phyloP scores from a whole-genome alignment of 2,113 vertebrate species.

The Chaetorhynchus papuensis region DNA sequence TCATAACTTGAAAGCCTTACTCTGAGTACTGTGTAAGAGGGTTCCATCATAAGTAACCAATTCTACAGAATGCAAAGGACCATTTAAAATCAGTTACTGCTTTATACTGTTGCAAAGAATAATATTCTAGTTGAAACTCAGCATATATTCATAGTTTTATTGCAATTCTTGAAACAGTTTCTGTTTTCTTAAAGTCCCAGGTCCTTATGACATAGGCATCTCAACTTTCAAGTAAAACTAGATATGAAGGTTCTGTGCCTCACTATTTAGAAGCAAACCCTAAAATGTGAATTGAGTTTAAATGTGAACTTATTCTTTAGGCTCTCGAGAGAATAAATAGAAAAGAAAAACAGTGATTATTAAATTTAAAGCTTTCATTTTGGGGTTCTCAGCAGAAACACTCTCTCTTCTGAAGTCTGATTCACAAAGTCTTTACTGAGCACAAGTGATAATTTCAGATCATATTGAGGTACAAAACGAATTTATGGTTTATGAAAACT shows the following conservation, averaged over 20 bases:
- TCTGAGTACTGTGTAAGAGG: not conserved
- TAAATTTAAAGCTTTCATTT: not conserved
- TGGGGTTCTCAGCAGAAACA: not conserved
- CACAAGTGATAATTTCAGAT: not conserved
- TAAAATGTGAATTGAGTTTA: not conserved
- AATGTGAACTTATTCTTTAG: not conserved
- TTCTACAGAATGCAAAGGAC: not conserved
- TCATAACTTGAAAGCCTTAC: not conserved
- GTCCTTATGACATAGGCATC: not conserved
- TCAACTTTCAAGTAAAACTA: conserved; percentile 9
- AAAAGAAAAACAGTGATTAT: not conserved
- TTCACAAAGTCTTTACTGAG: not conserved
- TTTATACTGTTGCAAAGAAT: conserved; percentile 2
- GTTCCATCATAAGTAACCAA: not conserved
- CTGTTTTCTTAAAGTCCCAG: conserved; percentile 6
- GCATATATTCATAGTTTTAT: not conserved
- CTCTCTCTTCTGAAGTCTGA: not conserved
- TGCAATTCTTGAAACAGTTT: not conserved
- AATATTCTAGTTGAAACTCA: not conserved
- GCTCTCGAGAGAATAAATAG: not conserved
- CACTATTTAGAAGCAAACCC: not conserved
- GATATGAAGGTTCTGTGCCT: not conserved
- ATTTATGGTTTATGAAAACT: not conserved
- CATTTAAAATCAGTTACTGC: not conserved
- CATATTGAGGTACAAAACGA: not conserved